Evolutionary conservation across 2,888 invertebrate species (phyloP).

Genomic region (Doris montereyensis): DNA sequence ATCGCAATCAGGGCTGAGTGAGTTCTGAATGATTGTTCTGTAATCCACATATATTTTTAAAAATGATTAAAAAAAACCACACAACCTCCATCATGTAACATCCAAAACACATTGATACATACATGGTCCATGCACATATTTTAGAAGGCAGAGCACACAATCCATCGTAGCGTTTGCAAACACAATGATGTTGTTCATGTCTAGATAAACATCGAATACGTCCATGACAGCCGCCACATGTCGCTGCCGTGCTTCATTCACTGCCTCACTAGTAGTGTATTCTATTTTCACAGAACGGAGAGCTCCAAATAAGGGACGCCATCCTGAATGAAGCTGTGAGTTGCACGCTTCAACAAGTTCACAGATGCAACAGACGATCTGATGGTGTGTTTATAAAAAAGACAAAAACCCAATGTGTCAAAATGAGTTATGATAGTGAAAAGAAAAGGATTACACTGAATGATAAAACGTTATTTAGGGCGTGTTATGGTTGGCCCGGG

Average conservation of each 20-base stretch:
- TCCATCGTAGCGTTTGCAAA: slow-evolving; percentile 95
- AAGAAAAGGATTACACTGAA: background rate
- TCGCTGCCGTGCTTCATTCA: slow-evolving; percentile 70
- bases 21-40: too few species aligned
- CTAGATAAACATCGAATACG: slow-evolving; percentile 90
- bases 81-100: too few species aligned
- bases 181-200: slow-evolving; percentile 92
- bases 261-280: slow-evolving; percentile 69
- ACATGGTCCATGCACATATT: slow-evolving; percentile 82
- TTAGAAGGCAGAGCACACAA: slow-evolving; percentile 90
- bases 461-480: too few species aligned
- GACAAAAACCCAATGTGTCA: too few species aligned
- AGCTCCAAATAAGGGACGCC: slow-evolving; percentile 96
- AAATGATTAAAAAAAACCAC: too few species aligned
- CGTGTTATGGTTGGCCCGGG: too few species aligned
- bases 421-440: too few species aligned
- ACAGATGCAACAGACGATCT: slow-evolving; percentile 95
- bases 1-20: too few species aligned
- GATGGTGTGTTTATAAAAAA: too few species aligned
- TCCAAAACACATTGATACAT: slow-evolving; percentile 51
- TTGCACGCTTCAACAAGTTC: slow-evolving; percentile 96
- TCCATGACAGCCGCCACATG: slow-evolving; percentile 77
- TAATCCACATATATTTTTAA: too few species aligned
- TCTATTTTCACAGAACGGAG: slow-evolving; percentile 83
- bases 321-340: slow-evolving; percentile 94